Evolutionary conservation across 2,888 invertebrate species (phyloP).

Genomic region (Spilarctia lutea): DNA sequence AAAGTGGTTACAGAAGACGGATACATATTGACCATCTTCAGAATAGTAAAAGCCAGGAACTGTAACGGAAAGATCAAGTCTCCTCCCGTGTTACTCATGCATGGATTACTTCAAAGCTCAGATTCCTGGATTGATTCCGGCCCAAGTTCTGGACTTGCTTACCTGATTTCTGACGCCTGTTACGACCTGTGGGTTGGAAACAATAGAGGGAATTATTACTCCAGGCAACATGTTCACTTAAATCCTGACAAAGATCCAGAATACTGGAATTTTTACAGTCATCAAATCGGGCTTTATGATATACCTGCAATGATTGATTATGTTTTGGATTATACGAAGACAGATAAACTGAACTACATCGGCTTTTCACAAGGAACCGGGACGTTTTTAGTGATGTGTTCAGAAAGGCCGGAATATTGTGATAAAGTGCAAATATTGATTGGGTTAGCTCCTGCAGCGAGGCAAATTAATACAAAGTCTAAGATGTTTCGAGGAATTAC

Average conservation of each 20-base stretch:
- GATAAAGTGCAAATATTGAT: conserved; percentile 87
- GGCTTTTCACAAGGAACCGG: conserved; percentile 55
- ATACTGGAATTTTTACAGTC: conserved; percentile 75
- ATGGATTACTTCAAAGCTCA: conserved; percentile 71
- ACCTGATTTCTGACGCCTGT: conserved; percentile 55
- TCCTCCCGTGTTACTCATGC: conserved; percentile 72
- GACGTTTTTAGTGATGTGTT: conserved; percentile 87
- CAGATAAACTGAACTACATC: conserved; percentile 62
- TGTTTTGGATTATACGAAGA: conserved; percentile 61
- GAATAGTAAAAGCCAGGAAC: conserved; percentile 57
- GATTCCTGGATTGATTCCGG: conserved; percentile 73
- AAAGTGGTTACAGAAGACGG: conserved; percentile 70
- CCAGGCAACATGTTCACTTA: conserved; percentile 76
- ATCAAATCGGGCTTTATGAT: conserved; percentile 86
- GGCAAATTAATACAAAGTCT: conserved; percentile 82
- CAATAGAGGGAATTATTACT: conserved; percentile 77
- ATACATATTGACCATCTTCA: conserved; percentile 67
- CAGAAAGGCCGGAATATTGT: conserved; percentile 88
- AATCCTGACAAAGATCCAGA: conserved; percentile 62
- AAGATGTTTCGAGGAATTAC: conserved; percentile 68
- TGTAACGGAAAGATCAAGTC: conserved; percentile 48
- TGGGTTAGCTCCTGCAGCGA: conserved; percentile 88
- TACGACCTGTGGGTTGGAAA: conserved; percentile 64
- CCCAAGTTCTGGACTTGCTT: conserved; percentile 59
- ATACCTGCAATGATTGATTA: conserved; percentile 88